Conservation (phyloP, 2,113 vertebrate genomes). For the Aegotheles bennettii region DNA sequence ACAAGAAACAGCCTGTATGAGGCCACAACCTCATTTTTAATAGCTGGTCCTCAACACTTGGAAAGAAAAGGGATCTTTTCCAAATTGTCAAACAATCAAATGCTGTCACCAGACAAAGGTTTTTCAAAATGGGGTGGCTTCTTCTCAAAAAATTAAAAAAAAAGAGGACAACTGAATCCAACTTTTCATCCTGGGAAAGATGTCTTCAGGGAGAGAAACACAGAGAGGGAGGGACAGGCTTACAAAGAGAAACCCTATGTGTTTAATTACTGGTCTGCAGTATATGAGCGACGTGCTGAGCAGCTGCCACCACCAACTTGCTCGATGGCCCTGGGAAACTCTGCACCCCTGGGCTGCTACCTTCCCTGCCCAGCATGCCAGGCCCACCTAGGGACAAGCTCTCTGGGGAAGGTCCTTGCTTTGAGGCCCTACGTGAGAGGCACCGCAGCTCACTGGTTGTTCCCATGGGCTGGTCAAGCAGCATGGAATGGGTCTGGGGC, state of each 20-base stretch:
- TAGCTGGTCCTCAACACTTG: background rate
- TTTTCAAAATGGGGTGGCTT: background rate
- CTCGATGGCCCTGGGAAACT: background rate
- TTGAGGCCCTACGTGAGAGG: background rate
- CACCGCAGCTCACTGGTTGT: background rate
- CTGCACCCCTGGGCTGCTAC: background rate
- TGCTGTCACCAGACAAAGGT: background rate
- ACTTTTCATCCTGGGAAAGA: background rate
- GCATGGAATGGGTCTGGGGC: background rate
- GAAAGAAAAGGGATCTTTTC: background rate
- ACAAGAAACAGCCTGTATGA: background rate
- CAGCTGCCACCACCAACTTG: background rate
- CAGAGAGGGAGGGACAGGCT: background rate
- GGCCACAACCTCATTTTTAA: background rate
- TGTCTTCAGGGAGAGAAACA: background rate
- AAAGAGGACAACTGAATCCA: background rate
- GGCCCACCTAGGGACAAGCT: background rate
- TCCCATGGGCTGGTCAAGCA: background rate
- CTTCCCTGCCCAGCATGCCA: rapidly evolving
- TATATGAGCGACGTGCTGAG: background rate
- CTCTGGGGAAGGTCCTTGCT: background rate
- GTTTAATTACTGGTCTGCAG: background rate
- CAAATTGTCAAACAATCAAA: background rate
- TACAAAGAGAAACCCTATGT: background rate
- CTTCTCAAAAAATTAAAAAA: background rate